phyloP scores from a whole-genome alignment of 2,888 invertebrate species.

The Andrena praecox region DNA sequence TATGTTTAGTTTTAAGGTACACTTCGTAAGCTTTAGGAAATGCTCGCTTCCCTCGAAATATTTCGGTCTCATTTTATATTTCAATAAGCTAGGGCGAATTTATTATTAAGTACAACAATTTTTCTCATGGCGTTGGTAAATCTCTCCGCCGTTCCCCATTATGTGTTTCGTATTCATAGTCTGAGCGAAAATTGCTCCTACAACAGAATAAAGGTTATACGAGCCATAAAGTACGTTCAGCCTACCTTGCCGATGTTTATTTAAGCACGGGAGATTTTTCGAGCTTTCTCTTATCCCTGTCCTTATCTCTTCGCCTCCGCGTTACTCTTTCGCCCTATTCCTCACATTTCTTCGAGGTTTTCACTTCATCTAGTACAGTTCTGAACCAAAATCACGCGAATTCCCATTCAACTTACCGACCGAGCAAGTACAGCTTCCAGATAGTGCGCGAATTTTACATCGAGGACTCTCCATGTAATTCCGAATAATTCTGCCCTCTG shows the following conservation, averaged over 20 bases:
- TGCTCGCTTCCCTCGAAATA: slow-evolving; percentile 24
- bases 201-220: slow-evolving; percentile 82
- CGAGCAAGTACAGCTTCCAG: slow-evolving; percentile 14
- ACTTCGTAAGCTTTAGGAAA: not conserved
- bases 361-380: not conserved
- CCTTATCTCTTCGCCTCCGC: not conserved
- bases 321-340: not conserved
- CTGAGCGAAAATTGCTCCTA: slow-evolving; percentile 81
- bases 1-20: too few relatives aligned
- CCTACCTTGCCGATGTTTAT: slow-evolving; percentile 77
- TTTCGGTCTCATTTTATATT: slow-evolving; percentile 67
- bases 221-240: slow-evolving; percentile 80
- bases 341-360: not conserved
- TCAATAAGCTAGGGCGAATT: slow-evolving; percentile 72
- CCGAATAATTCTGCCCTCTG: slow-evolving; percentile 54
- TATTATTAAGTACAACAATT: slow-evolving; percentile 63
- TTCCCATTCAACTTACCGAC: slow-evolving; percentile 42
- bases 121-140: slow-evolving; percentile 78
- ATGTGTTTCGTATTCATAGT: slow-evolving; percentile 83
- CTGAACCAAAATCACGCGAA: slow-evolving; percentile 8
- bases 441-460: slow-evolving; percentile 17
- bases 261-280: slow-evolving; percentile 67
- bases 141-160: slow-evolving; percentile 72
- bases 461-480: slow-evolving; percentile 45
- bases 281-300: slow-evolving; percentile 3